Percentiles rank a stretch among this genome's conserved stretches.
phyloP scores from a whole-genome alignment of 2,888 invertebrate species.

The Bellardia bayeri region DNA sequence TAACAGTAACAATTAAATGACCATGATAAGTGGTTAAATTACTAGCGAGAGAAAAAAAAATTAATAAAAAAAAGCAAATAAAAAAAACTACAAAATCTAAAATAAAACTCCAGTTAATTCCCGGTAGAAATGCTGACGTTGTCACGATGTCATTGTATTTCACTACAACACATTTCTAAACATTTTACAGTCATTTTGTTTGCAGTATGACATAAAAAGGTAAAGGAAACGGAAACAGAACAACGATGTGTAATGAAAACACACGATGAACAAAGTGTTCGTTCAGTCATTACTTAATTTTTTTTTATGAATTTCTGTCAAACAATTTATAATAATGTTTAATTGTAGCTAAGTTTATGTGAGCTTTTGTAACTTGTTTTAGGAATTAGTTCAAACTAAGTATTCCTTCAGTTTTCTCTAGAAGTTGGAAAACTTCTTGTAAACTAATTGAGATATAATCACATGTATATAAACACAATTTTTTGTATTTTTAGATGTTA shows the following conservation, averaged over 20 bases:
- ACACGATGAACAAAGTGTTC: not conserved
- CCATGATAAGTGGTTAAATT: constrained; percentile 79
- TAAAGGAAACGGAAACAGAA: constrained; percentile 58
- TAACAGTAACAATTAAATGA: constrained; percentile 78
- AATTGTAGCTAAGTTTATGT: too few relatives aligned
- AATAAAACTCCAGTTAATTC: constrained; percentile 62
- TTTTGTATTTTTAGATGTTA: too few relatives aligned
- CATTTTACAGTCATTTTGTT: constrained; percentile 7
- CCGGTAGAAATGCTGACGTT: constrained; percentile 57
- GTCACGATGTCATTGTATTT: constrained; percentile 53
- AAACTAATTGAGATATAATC: too few relatives aligned
- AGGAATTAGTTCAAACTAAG: too few relatives aligned
- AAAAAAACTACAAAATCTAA: constrained; percentile 18
- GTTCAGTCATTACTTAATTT: not conserved
- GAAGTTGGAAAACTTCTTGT: too few relatives aligned
- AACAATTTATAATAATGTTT: too few relatives aligned
- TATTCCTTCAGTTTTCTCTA: too few relatives aligned
- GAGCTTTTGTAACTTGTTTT: too few relatives aligned
- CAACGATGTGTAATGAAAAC: constrained; percentile 29
- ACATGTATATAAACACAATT: too few relatives aligned
- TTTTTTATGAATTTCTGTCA: not conserved
- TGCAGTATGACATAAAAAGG: constrained; percentile 26
- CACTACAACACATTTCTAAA: constrained; percentile 39
- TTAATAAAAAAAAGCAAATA: constrained; percentile 3
- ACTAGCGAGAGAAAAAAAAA: constrained; percentile 17